Base-by-base conservation (phyloP, 2,113 vertebrate genomes). In the Carlito syrichta region DNA sequence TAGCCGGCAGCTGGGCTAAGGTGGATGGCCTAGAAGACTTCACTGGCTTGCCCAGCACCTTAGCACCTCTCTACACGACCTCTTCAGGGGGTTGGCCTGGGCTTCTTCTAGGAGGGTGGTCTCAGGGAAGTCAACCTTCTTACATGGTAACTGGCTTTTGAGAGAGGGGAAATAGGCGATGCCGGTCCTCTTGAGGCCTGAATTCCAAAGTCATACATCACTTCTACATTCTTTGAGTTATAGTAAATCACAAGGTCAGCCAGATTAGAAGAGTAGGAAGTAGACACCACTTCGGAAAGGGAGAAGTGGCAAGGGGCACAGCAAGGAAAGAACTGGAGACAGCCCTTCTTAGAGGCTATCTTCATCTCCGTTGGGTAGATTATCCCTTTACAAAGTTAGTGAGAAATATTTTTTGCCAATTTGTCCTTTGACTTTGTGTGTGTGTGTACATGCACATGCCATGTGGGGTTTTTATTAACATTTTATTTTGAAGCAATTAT, bases 401-500 rank as follows among this genome's bases (percentile, higher is more conserved):
- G 38, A 60, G 19, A 88, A 71, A 38, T 76, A 50, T 38, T 77
- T 73, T 79, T 83, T 86, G 58, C 32, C 71, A 62, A 17, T 60
- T 69, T 86, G 25, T 60, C 52, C 85, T 78, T 84, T 79, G 58
- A 71, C 48, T 87, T 79, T 74, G 38, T 60, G 54, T 35, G 27
- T 60, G 2, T 48, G 3, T 56, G 3, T 62, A 27, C 0, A 3
- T 50, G 23, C 20, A 30, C 1, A 3, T 12, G 5, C 38, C 45
- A 30, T 14, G 3, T 43, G 56, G 22, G 3, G 3, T 3, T 88
- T 92, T 89, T 12, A 78, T 83, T 73, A 71, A 43, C 48, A 23
- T 54, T 91, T 81, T 71, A 89, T 63, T 89, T 54, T 48, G 30
- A 79, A 91, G 54, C 45, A 27, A 63, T 69, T n/a, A 27, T 19